Conservation (phyloP, 35 echinoderm and acorn worm species). For the Holothuria glaberrima region DNA sequence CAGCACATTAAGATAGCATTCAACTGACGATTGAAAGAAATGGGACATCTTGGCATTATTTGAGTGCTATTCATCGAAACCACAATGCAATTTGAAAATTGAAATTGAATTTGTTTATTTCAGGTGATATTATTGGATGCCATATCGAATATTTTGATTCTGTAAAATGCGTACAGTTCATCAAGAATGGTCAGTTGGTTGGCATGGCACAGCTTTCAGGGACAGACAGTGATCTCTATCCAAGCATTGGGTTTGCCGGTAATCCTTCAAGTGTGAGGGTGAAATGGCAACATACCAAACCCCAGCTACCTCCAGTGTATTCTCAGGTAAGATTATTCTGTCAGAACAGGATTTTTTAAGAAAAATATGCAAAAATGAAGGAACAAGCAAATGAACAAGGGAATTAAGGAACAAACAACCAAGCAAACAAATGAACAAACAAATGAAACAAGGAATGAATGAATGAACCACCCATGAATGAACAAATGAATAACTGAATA, state of each 20-base stretch:
- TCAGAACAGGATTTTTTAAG: too few species aligned
- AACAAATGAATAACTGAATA: too few species aligned
- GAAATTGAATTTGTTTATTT: too few species aligned
- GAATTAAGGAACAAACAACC: too few species aligned
- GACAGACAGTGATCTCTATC: slow-evolving; percentile 75
- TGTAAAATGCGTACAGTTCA: slow-evolving; percentile 67
- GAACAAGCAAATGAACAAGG: too few species aligned
- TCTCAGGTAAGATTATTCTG: slow-evolving; percentile 54
- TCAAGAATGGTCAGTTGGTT: slow-evolving; percentile 89
- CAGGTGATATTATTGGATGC: slow-evolving; percentile 92
- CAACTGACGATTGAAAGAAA: too few species aligned
- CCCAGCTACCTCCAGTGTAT: slow-evolving; percentile 43
- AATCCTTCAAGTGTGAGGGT: slow-evolving; percentile 71
- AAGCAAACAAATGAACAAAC: too few species aligned
- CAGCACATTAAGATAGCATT: background rate
- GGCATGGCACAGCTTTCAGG: slow-evolving; percentile 71
- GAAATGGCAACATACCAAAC: slow-evolving; percentile 67
- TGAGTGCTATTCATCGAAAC: too few species aligned
- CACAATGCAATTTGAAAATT: background rate
- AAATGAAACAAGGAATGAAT: too few species aligned
- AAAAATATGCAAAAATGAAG: too few species aligned
- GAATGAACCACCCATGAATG: too few species aligned
- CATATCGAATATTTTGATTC: slow-evolving; percentile 61
- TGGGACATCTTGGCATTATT: too few species aligned
- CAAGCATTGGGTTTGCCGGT: slow-evolving; percentile 75